Evolutionary conservation across 2,888 invertebrate genomes (phyloP).

Genomic region (Orchesella flavescens): DNA sequence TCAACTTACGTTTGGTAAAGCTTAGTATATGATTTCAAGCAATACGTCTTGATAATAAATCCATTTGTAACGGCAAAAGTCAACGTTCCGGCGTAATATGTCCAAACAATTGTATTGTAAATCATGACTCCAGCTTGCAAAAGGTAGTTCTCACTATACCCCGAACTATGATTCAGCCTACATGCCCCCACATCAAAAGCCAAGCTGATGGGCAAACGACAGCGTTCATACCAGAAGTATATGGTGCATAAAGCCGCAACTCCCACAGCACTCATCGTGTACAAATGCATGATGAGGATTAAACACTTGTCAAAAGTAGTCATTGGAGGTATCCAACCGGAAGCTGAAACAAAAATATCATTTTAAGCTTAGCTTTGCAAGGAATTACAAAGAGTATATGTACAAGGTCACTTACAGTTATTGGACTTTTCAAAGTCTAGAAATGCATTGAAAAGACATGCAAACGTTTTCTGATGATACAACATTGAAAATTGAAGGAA

Average conservation of each 20-base stretch:
- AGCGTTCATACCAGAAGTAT: slow-evolving; percentile 17
- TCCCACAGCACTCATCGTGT: background rate
- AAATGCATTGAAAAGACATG: too few species aligned
- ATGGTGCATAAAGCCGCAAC: slow-evolving; percentile 3
- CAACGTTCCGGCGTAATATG: slow-evolving; percentile 23
- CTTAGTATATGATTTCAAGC: slow-evolving; percentile 14
- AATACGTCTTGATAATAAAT: slow-evolving; percentile 18
- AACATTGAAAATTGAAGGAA: slow-evolving; percentile 9
- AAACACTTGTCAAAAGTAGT: background rate
- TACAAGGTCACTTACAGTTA: too few species aligned
- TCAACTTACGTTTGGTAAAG: slow-evolving; percentile 21
- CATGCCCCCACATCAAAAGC: background rate
- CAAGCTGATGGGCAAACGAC: slow-evolving; percentile 17
- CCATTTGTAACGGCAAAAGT: slow-evolving; percentile 33
- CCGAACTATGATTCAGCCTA: background rate
- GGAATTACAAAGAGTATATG: too few species aligned
- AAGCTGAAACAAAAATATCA: background rate
- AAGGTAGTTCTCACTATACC: background rate
- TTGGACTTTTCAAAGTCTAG: too few species aligned
- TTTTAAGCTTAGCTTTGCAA: background rate
- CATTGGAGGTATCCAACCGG: background rate
- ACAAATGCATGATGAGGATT: slow-evolving; percentile 16
- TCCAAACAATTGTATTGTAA: too few species aligned
- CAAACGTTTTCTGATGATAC: background rate
- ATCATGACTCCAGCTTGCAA: too few species aligned